Evolutionary conservation across 2,113 vertebrate genomes (phyloP).

Genomic region (Macrotis lagotis): DNA sequence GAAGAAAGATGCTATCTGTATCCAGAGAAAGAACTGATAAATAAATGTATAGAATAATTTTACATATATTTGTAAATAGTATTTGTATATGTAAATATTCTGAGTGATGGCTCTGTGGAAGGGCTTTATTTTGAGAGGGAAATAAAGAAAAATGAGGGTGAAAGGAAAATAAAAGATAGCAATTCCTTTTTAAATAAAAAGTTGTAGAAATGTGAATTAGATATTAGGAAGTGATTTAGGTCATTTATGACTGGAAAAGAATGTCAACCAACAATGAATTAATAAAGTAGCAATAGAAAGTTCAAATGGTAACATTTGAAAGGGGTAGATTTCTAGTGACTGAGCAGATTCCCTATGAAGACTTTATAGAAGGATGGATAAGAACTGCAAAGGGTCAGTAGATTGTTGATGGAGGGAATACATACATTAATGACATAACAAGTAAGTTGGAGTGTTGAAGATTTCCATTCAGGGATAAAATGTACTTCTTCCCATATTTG

Average conservation of each 20-base stretch:
- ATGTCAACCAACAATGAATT: not conserved
- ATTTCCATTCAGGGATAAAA: not conserved
- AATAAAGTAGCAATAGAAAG: too few species aligned
- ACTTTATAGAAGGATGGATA: not conserved
- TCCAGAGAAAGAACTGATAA: too few species aligned
- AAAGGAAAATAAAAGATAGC: not conserved
- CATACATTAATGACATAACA: not conserved
- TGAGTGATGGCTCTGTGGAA: not conserved
- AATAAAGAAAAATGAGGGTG: not conserved
- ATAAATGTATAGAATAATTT: too few species aligned
- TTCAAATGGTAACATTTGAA: not conserved
- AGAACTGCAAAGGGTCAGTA: not conserved
- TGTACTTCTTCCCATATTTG: not conserved
- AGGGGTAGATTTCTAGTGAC: not conserved
- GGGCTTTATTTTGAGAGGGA: not conserved
- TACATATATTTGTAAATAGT: too few species aligned
- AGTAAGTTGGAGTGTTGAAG: not conserved
- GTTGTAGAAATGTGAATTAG: not conserved
- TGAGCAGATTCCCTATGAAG: not conserved
- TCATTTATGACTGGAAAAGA: not conserved
- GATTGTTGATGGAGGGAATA: not conserved
- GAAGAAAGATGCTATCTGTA: too few species aligned
- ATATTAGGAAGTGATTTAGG: not conserved
- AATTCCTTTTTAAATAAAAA: not conserved
- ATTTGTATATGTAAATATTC: too few species aligned